Conservation (phyloP, 1,140 invertebrate species). For the Drosophila ironensis region DNA sequence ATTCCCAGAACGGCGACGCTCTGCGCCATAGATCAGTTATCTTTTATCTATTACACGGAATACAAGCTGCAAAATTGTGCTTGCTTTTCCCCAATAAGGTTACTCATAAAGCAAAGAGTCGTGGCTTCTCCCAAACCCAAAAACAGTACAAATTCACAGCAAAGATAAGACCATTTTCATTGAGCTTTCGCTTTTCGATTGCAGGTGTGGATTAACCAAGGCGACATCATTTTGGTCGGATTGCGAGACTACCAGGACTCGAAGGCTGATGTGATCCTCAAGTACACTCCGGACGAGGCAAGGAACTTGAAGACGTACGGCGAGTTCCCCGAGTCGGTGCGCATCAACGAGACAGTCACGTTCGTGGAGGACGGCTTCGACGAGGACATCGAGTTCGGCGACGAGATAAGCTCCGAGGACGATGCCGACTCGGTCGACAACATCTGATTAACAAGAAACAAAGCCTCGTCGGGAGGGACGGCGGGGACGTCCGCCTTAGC, state of each 20-base stretch:
- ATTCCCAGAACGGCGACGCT: slow-evolving; percentile 37
- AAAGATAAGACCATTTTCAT: slow-evolving; percentile 2
- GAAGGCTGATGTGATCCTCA: slow-evolving; percentile 99
- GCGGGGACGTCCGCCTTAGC: slow-evolving; percentile 20
- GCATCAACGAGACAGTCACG: slow-evolving; percentile 96
- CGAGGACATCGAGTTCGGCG: slow-evolving; percentile 97
- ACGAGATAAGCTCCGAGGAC: slow-evolving; percentile 94
- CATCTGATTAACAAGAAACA: slow-evolving; percentile 81
- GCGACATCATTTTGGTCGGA: slow-evolving; percentile 98
- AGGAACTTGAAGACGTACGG: slow-evolving; percentile 99
- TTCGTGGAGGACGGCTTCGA: slow-evolving; percentile 97
- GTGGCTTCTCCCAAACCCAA: slow-evolving; percentile 12
- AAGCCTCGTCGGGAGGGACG: slow-evolving; percentile 32
- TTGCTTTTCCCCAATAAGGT: slow-evolving; percentile 21
- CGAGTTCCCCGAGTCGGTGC: slow-evolving; percentile 98
- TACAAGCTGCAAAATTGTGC: slow-evolving; percentile 38
- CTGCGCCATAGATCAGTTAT: slow-evolving; percentile 54
- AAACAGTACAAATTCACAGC: too few species aligned
- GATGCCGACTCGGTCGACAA: slow-evolving; percentile 91
- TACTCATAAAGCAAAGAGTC: slow-evolving; percentile 6
- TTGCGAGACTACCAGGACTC: slow-evolving; percentile 99
- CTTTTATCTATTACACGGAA: slow-evolving; percentile 63
- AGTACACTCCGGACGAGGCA: slow-evolving; percentile 99
- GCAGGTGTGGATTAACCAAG: slow-evolving; percentile 98
- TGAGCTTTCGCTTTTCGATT: background rate